Base-by-base conservation (phyloP, 2,113 vertebrate genomes). In the Varanus salvator region DNA sequence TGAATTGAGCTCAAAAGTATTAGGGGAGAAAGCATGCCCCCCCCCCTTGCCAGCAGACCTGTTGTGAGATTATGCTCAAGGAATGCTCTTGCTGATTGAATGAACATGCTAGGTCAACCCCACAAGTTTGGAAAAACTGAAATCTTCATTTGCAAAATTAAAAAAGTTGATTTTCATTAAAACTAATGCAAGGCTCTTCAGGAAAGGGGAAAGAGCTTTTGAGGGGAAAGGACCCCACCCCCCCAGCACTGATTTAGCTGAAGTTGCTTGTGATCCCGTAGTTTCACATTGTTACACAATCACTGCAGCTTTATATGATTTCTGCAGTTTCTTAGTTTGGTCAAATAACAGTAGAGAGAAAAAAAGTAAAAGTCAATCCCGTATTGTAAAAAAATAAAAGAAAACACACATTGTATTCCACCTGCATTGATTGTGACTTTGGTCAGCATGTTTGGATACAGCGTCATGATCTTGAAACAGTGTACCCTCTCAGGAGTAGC, bases 361-460 rank as follows among this genome's bases (percentile, higher is more conserved):
- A 69, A 69, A 27, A 68, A 27, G 23, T 68, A 68, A 25, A 25
- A 72, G 71, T n/a, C n/a, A n/a, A n/a, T n/a, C 8, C 57, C 12
- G 14, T 60, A 60, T 15, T 15, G 17, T 15, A 60, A 60, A 12
- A 60, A 60, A 72, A 29, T 60, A 12, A 64, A 64, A 64, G 60
- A 64, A 64, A 64, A 64, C 60, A 21, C 6, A 64, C 19, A 19
- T 19, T 5, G 19, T 19, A 64, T 19, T 11, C 60, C 60, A 64
- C 60, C 17, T 19, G 60, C 60, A 5, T 15, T 21, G 60, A 64
- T 64, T 64, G 60, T 64, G 17, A 64, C 17, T 5, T 19, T 5
- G 17, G 2, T 64, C 60, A 21, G 82, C 83, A 7, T 84, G 90
- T 89, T 80, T 91, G 89, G 74, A 94, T 76, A 89, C 80, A 91